phyloP scores from a whole-genome alignment of 1,140 invertebrate species.

The Drosophila elegans region DNA sequence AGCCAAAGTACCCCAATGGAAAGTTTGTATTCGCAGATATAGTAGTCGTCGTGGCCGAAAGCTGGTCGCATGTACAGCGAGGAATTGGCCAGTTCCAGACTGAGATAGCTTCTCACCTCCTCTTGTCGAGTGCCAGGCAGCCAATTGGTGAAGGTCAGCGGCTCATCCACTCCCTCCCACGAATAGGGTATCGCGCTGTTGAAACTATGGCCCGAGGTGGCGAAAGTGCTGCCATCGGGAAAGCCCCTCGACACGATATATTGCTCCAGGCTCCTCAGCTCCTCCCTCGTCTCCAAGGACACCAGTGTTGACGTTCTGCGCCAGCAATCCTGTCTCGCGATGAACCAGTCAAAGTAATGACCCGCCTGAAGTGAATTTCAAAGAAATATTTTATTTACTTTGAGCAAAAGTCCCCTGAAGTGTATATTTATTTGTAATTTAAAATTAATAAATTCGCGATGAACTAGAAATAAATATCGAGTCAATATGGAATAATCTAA shows the following conservation, averaged over 20 bases:
- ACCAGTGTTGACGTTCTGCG: constrained; percentile 12
- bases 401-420: no score
- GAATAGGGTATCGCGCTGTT: constrained; percentile 1
- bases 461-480: no score
- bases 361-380: background rate
- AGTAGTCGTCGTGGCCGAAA: constrained; percentile 34
- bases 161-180: constrained; percentile 17
- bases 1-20: background rate
- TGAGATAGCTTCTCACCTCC: constrained; percentile 1
- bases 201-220: constrained; percentile 52
- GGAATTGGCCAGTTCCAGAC: constrained; percentile 24
- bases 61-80: constrained; percentile 45
- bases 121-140: background rate
- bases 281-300: constrained; percentile 5
- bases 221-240: constrained; percentile 49
- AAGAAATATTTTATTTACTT: no score
- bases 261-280: constrained; percentile 16
- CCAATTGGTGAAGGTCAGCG: constrained; percentile 40
- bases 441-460: no score
- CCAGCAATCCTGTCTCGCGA: constrained; percentile 35
- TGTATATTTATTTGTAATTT: no score
- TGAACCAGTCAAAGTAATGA: constrained; percentile 37
- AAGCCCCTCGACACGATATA: constrained; percentile 29
- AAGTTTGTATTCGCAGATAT: constrained; percentile 43
- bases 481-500: no score